Base-by-base conservation (phyloP, 2,797 vertebrate genomes). In the Acanthornis magna region DNA sequence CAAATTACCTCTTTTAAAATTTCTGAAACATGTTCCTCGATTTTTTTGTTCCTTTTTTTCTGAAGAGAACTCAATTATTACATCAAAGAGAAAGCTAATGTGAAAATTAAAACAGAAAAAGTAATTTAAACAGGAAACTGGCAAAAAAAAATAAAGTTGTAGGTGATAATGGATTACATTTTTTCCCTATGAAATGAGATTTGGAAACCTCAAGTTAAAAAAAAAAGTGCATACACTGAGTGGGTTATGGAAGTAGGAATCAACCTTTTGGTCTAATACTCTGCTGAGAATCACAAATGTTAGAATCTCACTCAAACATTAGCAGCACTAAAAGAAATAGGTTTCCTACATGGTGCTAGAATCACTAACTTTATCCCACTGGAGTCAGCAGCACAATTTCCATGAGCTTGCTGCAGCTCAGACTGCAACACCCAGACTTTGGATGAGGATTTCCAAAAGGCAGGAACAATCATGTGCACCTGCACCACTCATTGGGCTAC, bases 81-180 rank as follows among this genome's bases (percentile, higher is more conserved):
- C 29, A 82, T 87, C 81, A 96, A 84, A 88, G 50, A 90, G 30
- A 85, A 47, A 42, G 45, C 25, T 54, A 92, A 92, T 30, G 42
- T 61, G 36, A 96, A 92, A 95, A 94, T 74, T 67, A 89, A 76
- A 65, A 85, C 0, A 53, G 32, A 61, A 92, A 74, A 93, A 29
- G 20, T 87, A 71, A 87, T 87, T 82, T 73, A 62, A 89, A 79
- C 16, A 65, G 26, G 54, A 79, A 87, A 85, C 4, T 10, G 4
- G 27, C n/a, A n/a, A n/a, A 36, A 36, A 13, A 53, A 81, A 70
- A 82, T 29, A 40, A 51, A 62, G 11, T 5, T 61, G 20, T 29
- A 81, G 36, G 73, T 88, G 36, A 57, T 16, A 90, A 75, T 45
- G 50, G 32, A 81, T 75, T 74, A 61, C 13, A 62, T 84, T 89